A percentile compares a stretch with the other conserved stretches of the same genome.
Evolutionary conservation across 2,113 vertebrate species (phyloP).

Genomic region (Ceuthmochares aereus): DNA sequence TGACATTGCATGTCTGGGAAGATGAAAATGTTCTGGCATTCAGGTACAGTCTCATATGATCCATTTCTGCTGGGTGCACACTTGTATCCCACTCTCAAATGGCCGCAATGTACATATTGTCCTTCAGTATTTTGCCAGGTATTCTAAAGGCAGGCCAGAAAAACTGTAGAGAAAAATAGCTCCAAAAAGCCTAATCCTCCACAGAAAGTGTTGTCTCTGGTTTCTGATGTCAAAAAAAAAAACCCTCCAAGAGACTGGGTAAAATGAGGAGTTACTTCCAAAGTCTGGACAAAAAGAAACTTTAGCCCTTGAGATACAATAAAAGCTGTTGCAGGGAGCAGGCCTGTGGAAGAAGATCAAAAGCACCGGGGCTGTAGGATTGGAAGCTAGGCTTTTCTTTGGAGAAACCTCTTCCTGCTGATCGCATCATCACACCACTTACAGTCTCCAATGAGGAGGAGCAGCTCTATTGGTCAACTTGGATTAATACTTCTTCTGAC

Average conservation of each 20-base stretch:
- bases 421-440: neutral
- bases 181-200: neutral
- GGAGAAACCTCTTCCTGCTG: neutral
- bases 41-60: neutral
- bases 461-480: neutral
- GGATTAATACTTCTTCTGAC: neutral
- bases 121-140: slow-evolving; percentile 27
- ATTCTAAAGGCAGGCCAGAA: neutral
- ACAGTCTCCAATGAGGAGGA: neutral
- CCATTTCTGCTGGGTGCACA: neutral
- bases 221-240: neutral
- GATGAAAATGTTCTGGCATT: neutral
- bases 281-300: neutral
- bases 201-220: neutral
- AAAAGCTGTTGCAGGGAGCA: neutral
- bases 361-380: neutral
- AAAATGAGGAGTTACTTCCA: neutral
- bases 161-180: slow-evolving; percentile 13
- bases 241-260: neutral
- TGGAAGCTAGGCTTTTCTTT: neutral
- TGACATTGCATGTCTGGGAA: neutral
- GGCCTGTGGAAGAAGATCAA: neutral
- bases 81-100: neutral
- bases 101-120: neutral
- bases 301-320: neutral